Evolutionary conservation across 2,888 invertebrate genomes (phyloP), one percentile per base, ranked within the genome.

Genomic region (Thera obeliscata): DNA sequence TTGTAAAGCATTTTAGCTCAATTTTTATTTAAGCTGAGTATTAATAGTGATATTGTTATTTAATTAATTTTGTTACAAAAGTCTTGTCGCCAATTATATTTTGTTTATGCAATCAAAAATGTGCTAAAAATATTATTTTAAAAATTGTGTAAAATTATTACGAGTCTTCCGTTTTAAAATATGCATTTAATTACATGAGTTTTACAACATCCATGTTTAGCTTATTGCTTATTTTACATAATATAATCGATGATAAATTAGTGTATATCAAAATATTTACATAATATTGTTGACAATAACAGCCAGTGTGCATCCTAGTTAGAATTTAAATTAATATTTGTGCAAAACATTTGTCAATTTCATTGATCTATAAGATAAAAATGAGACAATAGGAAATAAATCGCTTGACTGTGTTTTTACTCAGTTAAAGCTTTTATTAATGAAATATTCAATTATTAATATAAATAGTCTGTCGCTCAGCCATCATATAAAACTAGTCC

Each of bases 41-140:
- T 70, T 69, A 56, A 66, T 49, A 70, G 70, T 72, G 72, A 73
- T 73, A 74, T 71, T 71, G 66, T 65, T 66, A 59, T 33, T 35
- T 66, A 46, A 50, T 55, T 69, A 61, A 11, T 63, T 60, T 54
- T 49, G 46, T 57, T 61, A 9, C 41, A 41, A 61, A 58, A 55
- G 48, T 66, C 48, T 66, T 67, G 49, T 70, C 64, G 60, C 55
- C 55, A 61, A 56, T 63, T 67, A n/a, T n/a, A n/a, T n/a, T n/a
- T n/a, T n/a, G n/a, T n/a, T n/a, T n/a, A n/a, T n/a, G n/a, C n/a
- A n/a, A 50, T 12, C 2, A 50, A 22, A 41, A 22, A 41, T 56
- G 41, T 41, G 22, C 49, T 50, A n/a, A 4, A 2, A 2, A 35
- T 11, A 9, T 8, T 38, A 46, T 33, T 48, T 38, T 7, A 12